Evolutionary conservation across 2,113 vertebrate genomes (phyloP).

Genomic region (Lamprologus lemairii): DNA sequence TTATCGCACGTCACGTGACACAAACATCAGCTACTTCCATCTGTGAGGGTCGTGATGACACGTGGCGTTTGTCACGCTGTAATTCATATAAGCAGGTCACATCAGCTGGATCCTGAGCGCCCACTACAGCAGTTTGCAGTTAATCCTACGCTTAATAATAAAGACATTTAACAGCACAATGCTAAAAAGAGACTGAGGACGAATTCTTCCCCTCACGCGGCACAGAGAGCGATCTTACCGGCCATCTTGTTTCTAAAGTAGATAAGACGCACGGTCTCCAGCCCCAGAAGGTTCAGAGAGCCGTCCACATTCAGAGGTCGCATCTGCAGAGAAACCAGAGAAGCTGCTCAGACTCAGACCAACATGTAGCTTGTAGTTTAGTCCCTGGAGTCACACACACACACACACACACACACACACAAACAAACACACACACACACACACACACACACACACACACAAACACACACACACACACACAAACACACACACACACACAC

Average conservation of each 20-base stretch:
- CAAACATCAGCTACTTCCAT: background rate
- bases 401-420: accelerated
- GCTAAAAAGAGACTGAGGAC: background rate
- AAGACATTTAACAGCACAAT: background rate
- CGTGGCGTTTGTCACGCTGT: background rate
- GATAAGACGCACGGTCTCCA: slow-evolving; percentile 92
- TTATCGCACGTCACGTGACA: background rate
- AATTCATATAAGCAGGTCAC: background rate
- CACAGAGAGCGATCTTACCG: slow-evolving; percentile 68
- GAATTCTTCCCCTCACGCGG: background rate
- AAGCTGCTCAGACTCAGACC: background rate
- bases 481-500: accelerated
- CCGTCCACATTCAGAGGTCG: slow-evolving; percentile 92
- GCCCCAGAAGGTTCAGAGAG: slow-evolving; percentile 90
- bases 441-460: accelerated
- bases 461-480: accelerated
- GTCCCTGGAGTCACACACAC: accelerated
- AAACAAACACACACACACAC: accelerated
- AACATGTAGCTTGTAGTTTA: accelerated
- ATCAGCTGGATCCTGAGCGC: background rate
- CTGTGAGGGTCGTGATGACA: background rate
- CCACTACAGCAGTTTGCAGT: background rate
- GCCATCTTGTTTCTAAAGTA: slow-evolving; percentile 99
- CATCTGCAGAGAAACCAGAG: slow-evolving; percentile 67
- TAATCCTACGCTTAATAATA: background rate